Base-by-base conservation (phyloP, 2,888 invertebrate species). In the Cantharis rustica region DNA sequence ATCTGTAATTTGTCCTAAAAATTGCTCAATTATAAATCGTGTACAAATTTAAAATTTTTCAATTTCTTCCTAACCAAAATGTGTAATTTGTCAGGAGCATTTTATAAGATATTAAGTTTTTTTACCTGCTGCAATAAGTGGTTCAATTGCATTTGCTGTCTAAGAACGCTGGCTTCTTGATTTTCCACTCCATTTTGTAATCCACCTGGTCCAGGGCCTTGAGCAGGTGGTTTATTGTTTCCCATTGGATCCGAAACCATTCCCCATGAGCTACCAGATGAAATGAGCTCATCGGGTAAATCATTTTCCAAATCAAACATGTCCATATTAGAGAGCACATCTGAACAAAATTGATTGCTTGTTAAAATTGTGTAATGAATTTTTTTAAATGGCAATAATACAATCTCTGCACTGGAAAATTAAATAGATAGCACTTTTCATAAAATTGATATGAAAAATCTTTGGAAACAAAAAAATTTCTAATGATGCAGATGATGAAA, bases 251-350 rank as follows among this genome's bases (percentile, higher is more conserved):
- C 94, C 31, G 81, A 80, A 62, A 81, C 75, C 77, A 91, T 88
- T 79, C 93, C 93, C 95, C 95, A 95, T 83, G 93, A 92, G 66
- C 87, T 85, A 82, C 93, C 91, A 75, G 93, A 92, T 73, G 92
- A 91, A 89, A 96, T 94, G 82, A 97, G 90, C 89, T 97, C 97
- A 89, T 97, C 96, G 68, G 97, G 97, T 84, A 97, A 92, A 89
- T 96, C 95, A 89, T 96, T 96, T 89, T 97, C 97, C 88, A 97
- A 91, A 89, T 95, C 95, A 88, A 95, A 94, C 92, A 95, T 95
- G 87, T 95, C 94, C 88, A 93, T 93, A 90, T 94, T 95, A 82
- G 95, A 93, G 88, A 94, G 93, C 88, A 94, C 93, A 92, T 95
- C 95, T 93, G 89, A 82, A 85, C 88, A 87, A 85, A 83, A 80